These are phyloP conservation scores for Phenganax marumi DNA, from an alignment of 92 coral and sea anemone species.

Conservation along the genomic window DNA sequence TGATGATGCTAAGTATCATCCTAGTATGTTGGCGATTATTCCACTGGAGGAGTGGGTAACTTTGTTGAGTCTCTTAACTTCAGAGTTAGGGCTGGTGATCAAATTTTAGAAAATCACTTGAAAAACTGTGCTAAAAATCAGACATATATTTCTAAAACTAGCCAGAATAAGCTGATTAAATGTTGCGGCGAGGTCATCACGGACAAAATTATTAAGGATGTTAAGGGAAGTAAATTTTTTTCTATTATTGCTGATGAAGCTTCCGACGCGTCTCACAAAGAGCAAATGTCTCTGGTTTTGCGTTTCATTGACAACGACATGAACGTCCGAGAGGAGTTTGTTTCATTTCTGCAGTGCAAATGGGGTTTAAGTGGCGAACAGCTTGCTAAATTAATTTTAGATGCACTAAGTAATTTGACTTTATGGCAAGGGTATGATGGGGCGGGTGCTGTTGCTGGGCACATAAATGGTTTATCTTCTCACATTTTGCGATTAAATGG, in stretches of 20 bases:
- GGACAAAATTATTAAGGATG: background rate
- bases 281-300: too few species aligned
- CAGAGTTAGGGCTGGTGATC: background rate
- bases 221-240: background rate
- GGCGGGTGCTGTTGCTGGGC: background rate
- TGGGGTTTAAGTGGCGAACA: background rate
- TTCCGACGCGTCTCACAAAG: too few species aligned
- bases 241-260: background rate
- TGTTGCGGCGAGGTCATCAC: background rate
- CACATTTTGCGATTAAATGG: too few species aligned
- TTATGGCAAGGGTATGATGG: slow-evolving; percentile 6
- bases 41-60: background rate
- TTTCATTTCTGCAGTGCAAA: background rate
- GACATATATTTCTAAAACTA: too few species aligned
- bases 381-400: background rate
- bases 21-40: background rate
- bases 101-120: background rate
- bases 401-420: background rate
- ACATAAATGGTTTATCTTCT: too few species aligned
- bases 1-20: background rate
- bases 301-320: too few species aligned
- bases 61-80: background rate
- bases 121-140: background rate
- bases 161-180: background rate
- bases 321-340: too few species aligned